Conservation (phyloP, 1,140 invertebrate species). For the Drosophila miranda region DNA sequence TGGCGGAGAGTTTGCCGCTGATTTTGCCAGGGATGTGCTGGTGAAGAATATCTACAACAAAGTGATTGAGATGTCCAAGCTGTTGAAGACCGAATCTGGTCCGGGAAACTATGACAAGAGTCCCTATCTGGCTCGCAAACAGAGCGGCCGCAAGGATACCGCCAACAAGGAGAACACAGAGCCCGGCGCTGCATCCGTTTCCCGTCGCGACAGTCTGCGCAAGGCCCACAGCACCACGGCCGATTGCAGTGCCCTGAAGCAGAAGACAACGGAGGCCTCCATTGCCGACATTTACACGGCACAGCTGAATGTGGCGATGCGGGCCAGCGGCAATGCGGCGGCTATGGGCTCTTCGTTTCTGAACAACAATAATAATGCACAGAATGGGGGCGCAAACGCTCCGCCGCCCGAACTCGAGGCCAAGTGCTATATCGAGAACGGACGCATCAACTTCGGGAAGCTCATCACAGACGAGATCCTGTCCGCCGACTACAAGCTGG, state of each 20-base stretch:
- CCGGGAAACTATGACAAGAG: constrained; percentile 64
- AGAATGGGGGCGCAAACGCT: constrained; percentile 26
- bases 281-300: constrained; percentile 74
- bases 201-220: constrained; percentile 69
- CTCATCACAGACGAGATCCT: constrained; percentile 93
- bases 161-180: constrained; percentile 74
- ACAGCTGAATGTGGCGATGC: constrained; percentile 70
- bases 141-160: constrained; percentile 63
- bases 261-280: constrained; percentile 61
- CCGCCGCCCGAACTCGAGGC: constrained; percentile 81
- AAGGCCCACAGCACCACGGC: constrained; percentile 68
- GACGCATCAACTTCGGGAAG: constrained; percentile 90
- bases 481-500: constrained; percentile 89
- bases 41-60: constrained; percentile 90
- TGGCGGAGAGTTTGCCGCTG: constrained; percentile 96
- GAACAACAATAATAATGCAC: constrained; percentile 68
- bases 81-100: constrained; percentile 82
- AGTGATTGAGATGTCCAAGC: constrained; percentile 87
- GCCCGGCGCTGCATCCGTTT: constrained; percentile 15
- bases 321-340: constrained; percentile 49
- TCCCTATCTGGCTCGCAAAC: constrained; percentile 70
- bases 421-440: constrained; percentile 86
- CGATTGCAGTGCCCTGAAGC: constrained; percentile 64
- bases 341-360: constrained; percentile 66
- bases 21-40: constrained; percentile 92